phyloP scores from a whole-genome alignment of 2,797 vertebrate species.

The Gastrophryne carolinensis region DNA sequence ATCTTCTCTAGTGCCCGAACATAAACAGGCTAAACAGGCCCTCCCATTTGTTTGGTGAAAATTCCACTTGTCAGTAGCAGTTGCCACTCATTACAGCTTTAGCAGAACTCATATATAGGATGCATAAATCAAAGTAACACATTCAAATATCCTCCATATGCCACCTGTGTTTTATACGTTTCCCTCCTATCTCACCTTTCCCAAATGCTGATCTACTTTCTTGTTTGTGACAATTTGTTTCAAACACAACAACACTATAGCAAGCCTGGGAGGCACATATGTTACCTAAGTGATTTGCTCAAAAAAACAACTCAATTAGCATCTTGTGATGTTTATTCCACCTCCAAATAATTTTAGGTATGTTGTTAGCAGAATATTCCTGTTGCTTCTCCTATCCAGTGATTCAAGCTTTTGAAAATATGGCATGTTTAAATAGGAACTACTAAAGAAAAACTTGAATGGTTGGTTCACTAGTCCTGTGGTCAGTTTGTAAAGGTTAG shows the following conservation, averaged over 20 bases:
- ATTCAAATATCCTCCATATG: background rate
- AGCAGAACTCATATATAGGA: background rate
- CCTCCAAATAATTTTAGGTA: constrained; percentile 18
- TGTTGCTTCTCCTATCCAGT: background rate
- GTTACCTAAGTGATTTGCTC: background rate
- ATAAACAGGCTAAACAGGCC: constrained; percentile 19
- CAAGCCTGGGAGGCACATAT: background rate
- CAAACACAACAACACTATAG: background rate
- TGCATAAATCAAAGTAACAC: background rate
- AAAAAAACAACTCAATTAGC: background rate
- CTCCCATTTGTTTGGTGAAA: background rate
- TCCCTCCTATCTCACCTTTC: background rate
- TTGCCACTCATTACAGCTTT: background rate
- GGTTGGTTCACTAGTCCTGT: no score
- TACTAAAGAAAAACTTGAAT: no score
- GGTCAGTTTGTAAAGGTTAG: no score
- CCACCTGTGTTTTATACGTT: background rate
- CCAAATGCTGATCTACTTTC: background rate
- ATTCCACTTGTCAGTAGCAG: background rate
- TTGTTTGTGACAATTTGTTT: background rate
- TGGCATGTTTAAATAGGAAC: background rate
- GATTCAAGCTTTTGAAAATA: background rate
- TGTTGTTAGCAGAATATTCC: background rate
- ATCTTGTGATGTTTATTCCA: constrained; percentile 15
- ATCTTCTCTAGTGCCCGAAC: background rate